Evolutionary conservation across 2,888 invertebrate genomes (phyloP).

Genomic region (Pardosa pseudoannulata): DNA sequence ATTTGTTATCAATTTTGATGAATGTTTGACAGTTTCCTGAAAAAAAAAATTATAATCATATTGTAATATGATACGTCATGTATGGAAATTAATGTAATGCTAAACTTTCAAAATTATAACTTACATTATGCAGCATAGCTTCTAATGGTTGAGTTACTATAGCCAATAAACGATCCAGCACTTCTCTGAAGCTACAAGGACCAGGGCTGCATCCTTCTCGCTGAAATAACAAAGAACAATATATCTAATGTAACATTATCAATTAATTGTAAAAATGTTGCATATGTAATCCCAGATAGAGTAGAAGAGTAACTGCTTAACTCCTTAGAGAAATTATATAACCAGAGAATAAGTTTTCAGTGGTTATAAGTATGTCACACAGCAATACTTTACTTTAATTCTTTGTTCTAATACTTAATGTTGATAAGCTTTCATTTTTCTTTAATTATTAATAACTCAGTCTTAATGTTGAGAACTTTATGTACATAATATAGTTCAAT

Average conservation of each 20-base stretch:
- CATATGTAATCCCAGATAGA: no score
- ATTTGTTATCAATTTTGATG: conserved; percentile 79
- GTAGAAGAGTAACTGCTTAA: no score
- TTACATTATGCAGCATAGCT: conserved; percentile 79
- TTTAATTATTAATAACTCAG: no score
- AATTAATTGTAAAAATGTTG: conserved; percentile 7
- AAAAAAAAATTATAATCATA: not conserved
- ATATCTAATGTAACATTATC: conserved; percentile 16
- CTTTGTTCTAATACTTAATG: no score
- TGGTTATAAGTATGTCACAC: no score
- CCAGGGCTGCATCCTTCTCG: conserved; percentile 75
- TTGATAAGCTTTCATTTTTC: no score
- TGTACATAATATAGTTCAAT: no score
- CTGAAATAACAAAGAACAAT: conserved; percentile 67
- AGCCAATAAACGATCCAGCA: conserved; percentile 88
- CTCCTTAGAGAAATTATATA: no score
- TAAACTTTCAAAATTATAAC: not conserved
- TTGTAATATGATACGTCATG: not conserved
- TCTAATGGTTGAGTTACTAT: conserved; percentile 88
- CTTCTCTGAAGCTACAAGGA: conserved; percentile 86
- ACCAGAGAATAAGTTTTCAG: no score
- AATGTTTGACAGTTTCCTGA: conserved; percentile 76
- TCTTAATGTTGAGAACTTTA: no score
- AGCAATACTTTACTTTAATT: no score
- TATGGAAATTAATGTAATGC: not conserved